These are phyloP conservation scores for Amblyornis subalaris DNA, from an alignment of 2,113 vertebrate genomes.

Conservation along the genomic window DNA sequence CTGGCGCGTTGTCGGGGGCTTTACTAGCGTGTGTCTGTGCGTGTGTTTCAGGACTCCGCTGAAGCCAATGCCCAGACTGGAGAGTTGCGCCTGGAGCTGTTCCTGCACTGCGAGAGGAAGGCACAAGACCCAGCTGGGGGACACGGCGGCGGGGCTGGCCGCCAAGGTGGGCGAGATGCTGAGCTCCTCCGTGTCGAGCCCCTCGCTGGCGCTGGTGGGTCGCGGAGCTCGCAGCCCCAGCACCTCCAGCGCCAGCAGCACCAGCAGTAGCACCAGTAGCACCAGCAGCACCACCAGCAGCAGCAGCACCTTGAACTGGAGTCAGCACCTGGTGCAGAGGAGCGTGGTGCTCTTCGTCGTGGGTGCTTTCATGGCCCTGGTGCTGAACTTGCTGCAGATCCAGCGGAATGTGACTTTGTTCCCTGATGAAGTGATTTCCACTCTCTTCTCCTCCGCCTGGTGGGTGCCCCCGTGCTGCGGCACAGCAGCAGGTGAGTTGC, in stretches of 20 bases:
- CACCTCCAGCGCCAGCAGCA: background rate
- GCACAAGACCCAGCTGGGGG: conserved; percentile 60
- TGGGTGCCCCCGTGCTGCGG: conserved; percentile 97
- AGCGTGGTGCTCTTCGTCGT: conserved; percentile 91
- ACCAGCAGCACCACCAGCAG: background rate
- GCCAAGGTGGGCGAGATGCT: conserved; percentile 76
- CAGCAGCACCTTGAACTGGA: conserved; percentile 64
- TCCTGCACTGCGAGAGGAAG: conserved; percentile 70
- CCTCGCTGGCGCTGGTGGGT: background rate
- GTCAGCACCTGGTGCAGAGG: conserved; percentile 83
- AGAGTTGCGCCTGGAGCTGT: conserved; percentile 84
- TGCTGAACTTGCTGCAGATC: conserved; percentile 94
- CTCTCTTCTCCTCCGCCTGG: conserved; percentile 93
- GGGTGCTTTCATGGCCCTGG: conserved; percentile 89
- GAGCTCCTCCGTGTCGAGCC: background rate
- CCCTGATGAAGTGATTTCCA: conserved; percentile 90
- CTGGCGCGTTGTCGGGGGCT: background rate
- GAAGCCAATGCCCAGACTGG: conserved; percentile 82
- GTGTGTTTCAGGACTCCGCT: background rate
- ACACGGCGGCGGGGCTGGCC: conserved; percentile 65
- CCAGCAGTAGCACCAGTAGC: background rate
- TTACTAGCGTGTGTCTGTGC: background rate
- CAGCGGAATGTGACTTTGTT: conserved; percentile 91
- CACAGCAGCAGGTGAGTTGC: conserved; percentile 89
- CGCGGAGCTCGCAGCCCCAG: background rate